Conservation (phyloP, 2,888 invertebrate species). For the Nasonovia ribisnigri region DNA sequence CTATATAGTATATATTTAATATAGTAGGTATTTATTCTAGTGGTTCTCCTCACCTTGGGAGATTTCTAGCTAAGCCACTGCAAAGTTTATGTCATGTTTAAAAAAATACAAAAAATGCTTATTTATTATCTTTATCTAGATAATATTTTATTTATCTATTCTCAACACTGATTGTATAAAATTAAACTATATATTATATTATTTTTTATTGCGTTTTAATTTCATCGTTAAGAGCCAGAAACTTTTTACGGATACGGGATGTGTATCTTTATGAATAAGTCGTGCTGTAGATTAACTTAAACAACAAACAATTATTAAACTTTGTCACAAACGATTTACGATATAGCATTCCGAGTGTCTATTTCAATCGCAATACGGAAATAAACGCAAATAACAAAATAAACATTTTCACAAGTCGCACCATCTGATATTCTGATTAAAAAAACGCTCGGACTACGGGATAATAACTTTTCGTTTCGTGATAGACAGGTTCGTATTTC, state of each 20-base stretch:
- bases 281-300: background rate
- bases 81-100: no score
- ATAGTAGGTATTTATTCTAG: no score
- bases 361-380: background rate
- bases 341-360: background rate
- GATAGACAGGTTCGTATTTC: background rate
- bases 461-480: background rate
- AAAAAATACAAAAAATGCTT: no score
- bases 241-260: background rate
- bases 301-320: background rate
- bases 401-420: background rate
- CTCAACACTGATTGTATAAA: no score
- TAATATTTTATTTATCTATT: no score
- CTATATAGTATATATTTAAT: no score
- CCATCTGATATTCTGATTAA: background rate
- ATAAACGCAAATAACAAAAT: no score
- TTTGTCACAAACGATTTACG: background rate
- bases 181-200: background rate
- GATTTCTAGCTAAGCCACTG: no score
- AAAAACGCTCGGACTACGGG: background rate
- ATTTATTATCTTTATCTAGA: no score
- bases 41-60: no score
- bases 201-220: background rate
- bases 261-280: background rate
- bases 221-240: background rate